These are phyloP conservation scores for Pseudomugil gertrudae DNA, from an alignment of 2,797 vertebrate genomes.

Conservation along the genomic window DNA sequence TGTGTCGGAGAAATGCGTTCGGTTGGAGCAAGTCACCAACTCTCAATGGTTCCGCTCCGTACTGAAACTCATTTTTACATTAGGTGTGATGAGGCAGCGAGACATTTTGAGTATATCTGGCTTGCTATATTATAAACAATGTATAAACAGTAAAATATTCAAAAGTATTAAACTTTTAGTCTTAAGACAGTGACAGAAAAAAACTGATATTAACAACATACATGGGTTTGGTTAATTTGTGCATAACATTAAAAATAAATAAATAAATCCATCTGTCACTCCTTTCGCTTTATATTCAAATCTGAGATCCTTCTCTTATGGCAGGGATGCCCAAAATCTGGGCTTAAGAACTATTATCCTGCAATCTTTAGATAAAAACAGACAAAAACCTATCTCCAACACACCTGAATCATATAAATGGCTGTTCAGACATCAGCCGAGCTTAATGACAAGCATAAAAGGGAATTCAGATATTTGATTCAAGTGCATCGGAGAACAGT, in stretches of 20 bases:
- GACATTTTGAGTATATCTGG: too few relatives aligned
- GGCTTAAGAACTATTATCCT: too few relatives aligned
- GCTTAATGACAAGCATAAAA: too few relatives aligned
- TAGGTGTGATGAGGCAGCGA: neutral
- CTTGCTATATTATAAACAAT: neutral
- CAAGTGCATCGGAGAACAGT: too few relatives aligned
- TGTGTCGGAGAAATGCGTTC: conserved; percentile 54
- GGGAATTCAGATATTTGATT: too few relatives aligned
- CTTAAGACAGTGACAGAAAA: neutral
- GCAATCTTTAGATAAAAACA: too few relatives aligned
- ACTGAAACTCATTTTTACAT: neutral
- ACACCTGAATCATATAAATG: too few relatives aligned
- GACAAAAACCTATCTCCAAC: too few relatives aligned
- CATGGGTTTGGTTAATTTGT: neutral
- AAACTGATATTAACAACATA: neutral
- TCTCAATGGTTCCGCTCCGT: conserved; percentile 48
- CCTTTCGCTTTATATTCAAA: neutral
- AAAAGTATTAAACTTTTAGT: neutral
- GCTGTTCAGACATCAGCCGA: too few relatives aligned
- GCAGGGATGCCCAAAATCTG: too few relatives aligned
- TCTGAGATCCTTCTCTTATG: too few relatives aligned
- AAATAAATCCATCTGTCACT: neutral
- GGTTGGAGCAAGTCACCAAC: neutral
- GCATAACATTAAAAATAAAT: too few relatives aligned
- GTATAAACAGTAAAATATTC: neutral